Conservation (phyloP, 2,888 invertebrate species). For the Lissocephala sabroskyi region DNA sequence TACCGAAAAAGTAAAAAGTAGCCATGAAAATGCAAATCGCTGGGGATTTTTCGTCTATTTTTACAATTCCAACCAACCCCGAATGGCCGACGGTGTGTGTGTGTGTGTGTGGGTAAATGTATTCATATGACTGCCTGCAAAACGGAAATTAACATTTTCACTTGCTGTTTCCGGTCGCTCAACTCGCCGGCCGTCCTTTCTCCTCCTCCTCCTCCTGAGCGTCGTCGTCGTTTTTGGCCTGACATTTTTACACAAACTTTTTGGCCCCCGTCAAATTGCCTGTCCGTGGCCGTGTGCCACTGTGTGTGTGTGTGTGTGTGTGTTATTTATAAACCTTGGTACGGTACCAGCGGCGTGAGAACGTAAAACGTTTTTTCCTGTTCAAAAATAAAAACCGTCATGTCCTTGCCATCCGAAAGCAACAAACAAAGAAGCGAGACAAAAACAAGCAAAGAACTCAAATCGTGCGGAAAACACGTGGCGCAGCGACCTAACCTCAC, state of each 20-base stretch:
- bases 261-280: slow-evolving; percentile 15
- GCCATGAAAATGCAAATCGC: too few relatives aligned
- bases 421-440: too few relatives aligned
- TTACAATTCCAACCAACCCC: not conserved
- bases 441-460: too few relatives aligned
- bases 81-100: too few relatives aligned
- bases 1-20: too few relatives aligned
- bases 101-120: slow-evolving; percentile 5
- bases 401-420: too few relatives aligned
- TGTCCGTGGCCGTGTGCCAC: slow-evolving; percentile 3
- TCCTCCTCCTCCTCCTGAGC: too few relatives aligned
- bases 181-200: slow-evolving; percentile 6
- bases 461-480: too few relatives aligned
- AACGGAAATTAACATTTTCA: slow-evolving; percentile 66
- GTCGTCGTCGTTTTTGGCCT: not conserved
- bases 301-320: slow-evolving; percentile 10
- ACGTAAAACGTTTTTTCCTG: slow-evolving; percentile 1
- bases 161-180: slow-evolving; percentile 53
- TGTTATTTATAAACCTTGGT: not conserved
- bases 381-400: slow-evolving; percentile 2
- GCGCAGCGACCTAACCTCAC: too few relatives aligned
- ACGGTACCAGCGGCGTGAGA: not conserved
- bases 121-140: slow-evolving; percentile 4
- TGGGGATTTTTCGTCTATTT: too few relatives aligned
- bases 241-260: not conserved